A percentile compares a stretch with the other conserved stretches of the same genome.
These are phyloP conservation scores for Dyspetes luteomarginatus DNA, from an alignment of 2,888 invertebrate species.

Conservation along the genomic window DNA sequence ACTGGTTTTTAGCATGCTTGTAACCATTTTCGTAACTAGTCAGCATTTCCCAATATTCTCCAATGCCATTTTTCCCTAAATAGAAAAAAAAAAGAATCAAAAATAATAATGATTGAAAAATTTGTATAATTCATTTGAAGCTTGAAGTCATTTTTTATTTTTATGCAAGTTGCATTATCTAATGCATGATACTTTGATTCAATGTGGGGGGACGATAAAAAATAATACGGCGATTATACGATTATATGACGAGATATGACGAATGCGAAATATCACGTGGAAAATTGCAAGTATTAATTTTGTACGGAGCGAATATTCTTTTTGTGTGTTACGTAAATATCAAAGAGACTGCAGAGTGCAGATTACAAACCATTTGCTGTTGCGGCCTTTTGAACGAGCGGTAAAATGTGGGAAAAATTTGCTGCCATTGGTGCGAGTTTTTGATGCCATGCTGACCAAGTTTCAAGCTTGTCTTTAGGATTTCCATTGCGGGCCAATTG, in stretches of 20 bases:
- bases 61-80: slow-evolving; percentile 70
- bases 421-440: slow-evolving; percentile 68
- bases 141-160: neutral
- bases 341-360: neutral
- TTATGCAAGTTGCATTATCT: slow-evolving; percentile 9
- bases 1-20: slow-evolving; percentile 67
- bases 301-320: neutral
- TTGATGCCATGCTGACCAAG: slow-evolving; percentile 77
- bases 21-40: slow-evolving; percentile 75
- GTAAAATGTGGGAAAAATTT: slow-evolving; percentile 73
- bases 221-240: neutral
- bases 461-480: slow-evolving; percentile 69
- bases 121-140: neutral
- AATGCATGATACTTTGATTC: neutral
- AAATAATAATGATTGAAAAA: slow-evolving; percentile 1
- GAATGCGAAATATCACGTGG: slow-evolving; percentile 21
- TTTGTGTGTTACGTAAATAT: slow-evolving; percentile 36
- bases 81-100: neutral
- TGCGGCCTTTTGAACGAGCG: slow-evolving; percentile 74
- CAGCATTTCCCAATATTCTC: slow-evolving; percentile 78
- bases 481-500: slow-evolving; percentile 70
- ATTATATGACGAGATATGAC: neutral
- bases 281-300: slow-evolving; percentile 14
- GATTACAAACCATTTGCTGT: slow-evolving; percentile 74
- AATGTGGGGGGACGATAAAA: neutral